Evolutionary conservation across 2,797 vertebrate species (phyloP), one percentile per base, ranked within the genome.

Genomic region (Sebastes iracundus): DNA sequence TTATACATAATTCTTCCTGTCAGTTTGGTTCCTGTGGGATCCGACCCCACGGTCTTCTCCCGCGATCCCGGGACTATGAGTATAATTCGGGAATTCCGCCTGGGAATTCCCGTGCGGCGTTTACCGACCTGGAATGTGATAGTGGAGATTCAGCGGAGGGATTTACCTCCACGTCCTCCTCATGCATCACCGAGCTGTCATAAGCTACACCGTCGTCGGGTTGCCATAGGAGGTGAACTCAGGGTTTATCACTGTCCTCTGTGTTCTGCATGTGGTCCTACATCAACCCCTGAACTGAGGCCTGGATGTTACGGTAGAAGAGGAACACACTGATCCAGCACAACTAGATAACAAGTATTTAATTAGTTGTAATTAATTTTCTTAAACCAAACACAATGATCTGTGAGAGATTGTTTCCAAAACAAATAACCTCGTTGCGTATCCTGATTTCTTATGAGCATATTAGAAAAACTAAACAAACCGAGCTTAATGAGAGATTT

Each of bases 31-130:
- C 90, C 85, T 28, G 59, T 59, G 90, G 89, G 93, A 88, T 66
- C 64, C 23, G 84, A 93, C 88, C 90, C 59, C 71, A 1, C 22
- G 5, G 80, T 78, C 63, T 83, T 92, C 84, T 88, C 90, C 85
- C 76, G 79, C 71, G 75, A 90, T 92, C 88, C 79, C 77, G 3
- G 46, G 73, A 88, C 78, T 68, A 71, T 20, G 25, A 75, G 33
- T 64, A 60, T 80, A 81, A 84, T 80, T 89, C 1, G 68, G 88
- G 84, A 88, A 65, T 86, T 90, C 72, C 80, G 78, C 64, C 76
- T 76, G 84, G 88, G 86, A 93, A 82, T 91, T 87, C 81, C 78
- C 59, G 76, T 14, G 10, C 42, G 42, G 75, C 70, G 72, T 77
- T 53, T 72, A n/a, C 77, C 38, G 16, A 42, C 73, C 82, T 77